phyloP scores from a whole-genome alignment of 1,140 invertebrate genomes.

The Onthophagus taurus region DNA sequence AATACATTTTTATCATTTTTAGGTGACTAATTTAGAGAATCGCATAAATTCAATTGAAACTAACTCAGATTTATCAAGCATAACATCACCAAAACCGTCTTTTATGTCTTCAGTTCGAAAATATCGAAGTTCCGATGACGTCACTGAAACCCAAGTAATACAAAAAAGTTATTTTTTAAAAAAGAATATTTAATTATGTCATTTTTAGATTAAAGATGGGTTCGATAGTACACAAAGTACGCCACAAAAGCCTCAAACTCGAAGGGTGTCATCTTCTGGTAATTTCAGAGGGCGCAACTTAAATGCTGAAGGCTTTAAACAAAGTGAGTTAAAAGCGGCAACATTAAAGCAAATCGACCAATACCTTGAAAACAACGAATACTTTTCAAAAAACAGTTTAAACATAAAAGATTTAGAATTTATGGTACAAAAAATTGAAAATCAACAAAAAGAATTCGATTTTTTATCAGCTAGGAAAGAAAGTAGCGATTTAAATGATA shows the following conservation, averaged over 20 bases:
- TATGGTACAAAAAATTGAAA: slow-evolving; percentile 4
- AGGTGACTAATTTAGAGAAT: slow-evolving; percentile 47
- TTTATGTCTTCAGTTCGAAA: slow-evolving; percentile 20
- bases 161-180: slow-evolving; percentile 14
- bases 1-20: too few species aligned
- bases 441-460: slow-evolving; percentile 4
- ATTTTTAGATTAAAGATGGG: too few species aligned
- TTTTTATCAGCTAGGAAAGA: neutral
- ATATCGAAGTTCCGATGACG: slow-evolving; percentile 28
- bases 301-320: slow-evolving; percentile 1
- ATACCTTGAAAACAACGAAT: slow-evolving; percentile 1
- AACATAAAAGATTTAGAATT: slow-evolving; percentile 8
- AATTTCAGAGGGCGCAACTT: neutral
- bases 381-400: slow-evolving; percentile 3
- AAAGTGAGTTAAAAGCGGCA: slow-evolving; percentile 1
- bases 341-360: slow-evolving; percentile 9
- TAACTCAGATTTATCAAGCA: slow-evolving; percentile 22
- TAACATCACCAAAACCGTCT: slow-evolving; percentile 14
- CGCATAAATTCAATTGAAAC: slow-evolving; percentile 44
- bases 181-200: too few species aligned
- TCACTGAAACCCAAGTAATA: slow-evolving; percentile 14
- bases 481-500: neutral
- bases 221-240: slow-evolving; percentile 31
- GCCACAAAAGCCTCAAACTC: slow-evolving; percentile 31
- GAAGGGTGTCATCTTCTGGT: too few species aligned